Evolutionary conservation across 2,113 vertebrate genomes (phyloP).

Genomic region (Cephalopholis sonnerati): DNA sequence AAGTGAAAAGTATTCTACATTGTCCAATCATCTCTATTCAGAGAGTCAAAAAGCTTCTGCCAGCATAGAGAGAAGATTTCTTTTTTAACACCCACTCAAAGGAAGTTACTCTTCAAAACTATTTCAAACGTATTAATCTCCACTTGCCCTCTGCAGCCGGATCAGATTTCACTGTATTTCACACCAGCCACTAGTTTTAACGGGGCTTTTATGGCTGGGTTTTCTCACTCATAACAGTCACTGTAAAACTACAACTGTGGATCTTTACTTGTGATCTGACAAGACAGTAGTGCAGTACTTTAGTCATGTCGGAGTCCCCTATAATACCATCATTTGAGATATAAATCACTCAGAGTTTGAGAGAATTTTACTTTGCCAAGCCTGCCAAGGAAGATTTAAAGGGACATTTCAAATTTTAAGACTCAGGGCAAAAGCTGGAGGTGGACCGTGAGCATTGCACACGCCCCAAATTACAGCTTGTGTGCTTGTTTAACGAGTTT

Average conservation of each 20-base stretch:
- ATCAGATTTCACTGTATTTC: slow-evolving; percentile 65
- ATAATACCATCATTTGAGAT: slow-evolving; percentile 40
- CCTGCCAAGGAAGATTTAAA: slow-evolving; percentile 68
- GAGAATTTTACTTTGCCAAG: slow-evolving; percentile 51
- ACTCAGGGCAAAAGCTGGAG: slow-evolving; percentile 25
- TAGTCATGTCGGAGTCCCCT: slow-evolving; percentile 45
- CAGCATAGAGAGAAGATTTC: slow-evolving; percentile 50
- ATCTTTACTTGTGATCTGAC: slow-evolving; percentile 67
- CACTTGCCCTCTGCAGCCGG: slow-evolving; percentile 58
- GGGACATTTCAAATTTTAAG: slow-evolving; percentile 50
- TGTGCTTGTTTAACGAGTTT: slow-evolving; percentile 71
- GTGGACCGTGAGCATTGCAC: slow-evolving; percentile 43
- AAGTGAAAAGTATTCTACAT: slow-evolving; percentile 78
- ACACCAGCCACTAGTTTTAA: slow-evolving; percentile 51
- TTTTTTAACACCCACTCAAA: slow-evolving; percentile 68
- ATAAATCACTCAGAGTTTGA: slow-evolving; percentile 64
- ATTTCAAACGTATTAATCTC: slow-evolving; percentile 70
- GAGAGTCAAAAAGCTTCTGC: slow-evolving; percentile 69
- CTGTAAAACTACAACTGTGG: slow-evolving; percentile 56
- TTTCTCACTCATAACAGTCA: slow-evolving; percentile 52
- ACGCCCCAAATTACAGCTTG: slow-evolving; percentile 54
- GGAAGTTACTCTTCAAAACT: slow-evolving; percentile 71
- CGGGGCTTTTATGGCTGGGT: slow-evolving; percentile 57
- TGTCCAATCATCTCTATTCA: slow-evolving; percentile 79
- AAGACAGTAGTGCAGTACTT: slow-evolving; percentile 37